phyloP scores from a whole-genome alignment of 2,113 vertebrate genomes.

The Gracilinanus agilis region DNA sequence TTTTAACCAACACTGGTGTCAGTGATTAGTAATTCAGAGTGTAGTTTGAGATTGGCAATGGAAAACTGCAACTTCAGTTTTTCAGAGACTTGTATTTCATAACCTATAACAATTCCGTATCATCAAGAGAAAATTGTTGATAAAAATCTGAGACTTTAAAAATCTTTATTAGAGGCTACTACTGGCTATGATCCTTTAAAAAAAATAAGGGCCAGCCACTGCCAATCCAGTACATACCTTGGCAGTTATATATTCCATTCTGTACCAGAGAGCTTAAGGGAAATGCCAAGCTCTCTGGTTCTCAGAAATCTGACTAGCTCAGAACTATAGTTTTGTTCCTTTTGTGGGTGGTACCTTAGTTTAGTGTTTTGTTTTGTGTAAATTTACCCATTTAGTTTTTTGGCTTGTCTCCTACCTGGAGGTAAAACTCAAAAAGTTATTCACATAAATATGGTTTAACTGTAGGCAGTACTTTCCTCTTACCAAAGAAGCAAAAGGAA shows the following conservation, averaged over 20 bases:
- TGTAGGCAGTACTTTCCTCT: background rate
- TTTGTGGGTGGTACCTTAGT: background rate
- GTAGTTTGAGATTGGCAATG: background rate
- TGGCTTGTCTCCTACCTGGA: background rate
- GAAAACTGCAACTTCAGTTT: background rate
- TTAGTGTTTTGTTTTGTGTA: background rate
- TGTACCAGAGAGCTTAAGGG: background rate
- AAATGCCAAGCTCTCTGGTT: background rate
- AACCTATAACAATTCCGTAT: background rate
- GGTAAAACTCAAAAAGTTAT: background rate
- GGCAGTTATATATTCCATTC: background rate
- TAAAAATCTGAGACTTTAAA: background rate
- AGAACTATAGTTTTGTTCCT: background rate
- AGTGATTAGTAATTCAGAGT: background rate
- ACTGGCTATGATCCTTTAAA: background rate
- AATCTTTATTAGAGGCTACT: background rate
- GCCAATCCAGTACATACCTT: background rate
- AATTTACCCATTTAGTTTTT: background rate
- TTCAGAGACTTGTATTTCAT: background rate
- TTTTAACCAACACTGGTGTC: background rate
- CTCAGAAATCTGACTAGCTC: background rate
- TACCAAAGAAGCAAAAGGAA: background rate
- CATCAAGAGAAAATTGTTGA: background rate
- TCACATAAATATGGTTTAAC: background rate
- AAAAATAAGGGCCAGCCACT: background rate